Evolutionary conservation across 1,140 invertebrate species (phyloP), one percentile per base, ranked within the genome.

Genomic region (Drosophila rhopaloa): DNA sequence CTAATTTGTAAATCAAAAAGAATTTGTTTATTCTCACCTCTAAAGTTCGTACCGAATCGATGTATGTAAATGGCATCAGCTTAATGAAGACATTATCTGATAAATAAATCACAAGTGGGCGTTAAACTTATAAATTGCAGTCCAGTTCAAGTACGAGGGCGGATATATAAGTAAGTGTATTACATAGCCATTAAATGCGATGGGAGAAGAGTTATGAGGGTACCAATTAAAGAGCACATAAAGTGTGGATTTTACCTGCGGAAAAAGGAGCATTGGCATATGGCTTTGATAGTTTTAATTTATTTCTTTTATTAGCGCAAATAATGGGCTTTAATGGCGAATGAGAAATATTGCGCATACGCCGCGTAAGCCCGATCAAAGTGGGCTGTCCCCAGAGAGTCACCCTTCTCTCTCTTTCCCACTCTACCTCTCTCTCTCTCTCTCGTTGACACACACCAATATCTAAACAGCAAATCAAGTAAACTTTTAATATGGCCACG

Each of bases 391-490:
- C 86, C 81, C 60, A 76, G 71, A 75, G 82, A 66, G 56, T 24
- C 40, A 54, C 44, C 29, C 65, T 9, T 19, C 24, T 24, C 24
- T 24, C 24, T 24, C 24, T 3, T 24, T 41, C 27, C 50, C 58
- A 60, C 32, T 47, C 16, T 46, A 2, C 24, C 47, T 44, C 24
- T 51, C 9, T 47, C 37, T 40, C 40, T 35, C 59, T 47, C 11
- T 35, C 55, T 5, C 38, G 27, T 13, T 65, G 40, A 55, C 47
- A 57, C 47, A 48, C 37, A 51, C 53, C 47, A 60, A 73, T 90
- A 89, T 89, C 85, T 89, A 85, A 82, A 90, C 86, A 81, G 72
- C 72, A 90, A 81, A 86, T 85, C 83, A 85, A 90, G 79, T 65
- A 67, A 83, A 88, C 84, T 89, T 48, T 90, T 79, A 90, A 90